phyloP scores from a whole-genome alignment of 2,888 invertebrate genomes.

The Agonopterix alstromeriana region DNA sequence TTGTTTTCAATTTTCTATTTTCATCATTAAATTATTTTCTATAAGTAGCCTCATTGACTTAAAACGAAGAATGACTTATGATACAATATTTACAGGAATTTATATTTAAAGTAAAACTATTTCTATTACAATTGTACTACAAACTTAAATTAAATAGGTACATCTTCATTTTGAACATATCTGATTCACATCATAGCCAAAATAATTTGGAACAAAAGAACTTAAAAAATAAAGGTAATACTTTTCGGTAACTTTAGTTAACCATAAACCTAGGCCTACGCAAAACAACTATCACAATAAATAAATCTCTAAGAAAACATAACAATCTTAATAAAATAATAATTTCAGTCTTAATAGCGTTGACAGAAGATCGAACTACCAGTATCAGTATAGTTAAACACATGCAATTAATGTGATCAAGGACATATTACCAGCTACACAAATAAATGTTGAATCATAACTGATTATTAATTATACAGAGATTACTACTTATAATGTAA shows the following conservation, averaged over 20 bases:
- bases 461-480: neutral
- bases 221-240: slow-evolving; percentile 61
- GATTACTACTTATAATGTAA: neutral
- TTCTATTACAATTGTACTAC: slow-evolving; percentile 6
- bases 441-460: neutral
- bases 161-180: slow-evolving; percentile 32
- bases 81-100: slow-evolving; percentile 52
- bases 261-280: slow-evolving; percentile 43
- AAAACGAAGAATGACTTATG: slow-evolving; percentile 21
- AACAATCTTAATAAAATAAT: slow-evolving; percentile 59
- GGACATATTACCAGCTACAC: neutral
- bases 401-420: neutral
- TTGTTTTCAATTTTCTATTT: slow-evolving; percentile 30
- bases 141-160: slow-evolving; percentile 14
- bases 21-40: slow-evolving; percentile 33
- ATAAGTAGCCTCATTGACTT: slow-evolving; percentile 57
- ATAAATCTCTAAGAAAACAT: slow-evolving; percentile 65
- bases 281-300: slow-evolving; percentile 62
- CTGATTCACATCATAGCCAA: slow-evolving; percentile 51
- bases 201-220: slow-evolving; percentile 48
- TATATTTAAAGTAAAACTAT: slow-evolving; percentile 20
- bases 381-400: neutral
- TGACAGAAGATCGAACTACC: slow-evolving; percentile 9
- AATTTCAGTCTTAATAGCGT: slow-evolving; percentile 61
- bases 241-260: slow-evolving; percentile 73